Percentiles rank a stretch among this genome's conserved stretches.
phyloP scores from a whole-genome alignment of 2,888 invertebrate species.

The Nymphalis urticae region DNA sequence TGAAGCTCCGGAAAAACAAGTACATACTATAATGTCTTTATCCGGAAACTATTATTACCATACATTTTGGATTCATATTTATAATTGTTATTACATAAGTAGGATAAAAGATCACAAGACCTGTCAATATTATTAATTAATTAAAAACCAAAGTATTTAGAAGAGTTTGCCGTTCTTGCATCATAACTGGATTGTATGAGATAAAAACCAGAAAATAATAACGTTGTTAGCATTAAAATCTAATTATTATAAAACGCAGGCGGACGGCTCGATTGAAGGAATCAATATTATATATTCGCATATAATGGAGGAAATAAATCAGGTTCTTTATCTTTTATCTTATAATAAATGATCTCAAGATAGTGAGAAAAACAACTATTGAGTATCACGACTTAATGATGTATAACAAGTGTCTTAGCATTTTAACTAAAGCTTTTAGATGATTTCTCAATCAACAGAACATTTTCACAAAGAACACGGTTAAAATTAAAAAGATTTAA shows the following conservation, averaged over 20 bases:
- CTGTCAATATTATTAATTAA: no score
- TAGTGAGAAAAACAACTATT: background rate
- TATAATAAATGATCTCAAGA: background rate
- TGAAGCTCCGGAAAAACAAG: no score
- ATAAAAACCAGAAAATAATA: conserved; percentile 5
- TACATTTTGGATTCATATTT: no score
- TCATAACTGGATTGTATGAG: background rate
- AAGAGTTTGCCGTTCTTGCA: conserved; percentile 11
- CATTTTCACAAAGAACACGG: no score
- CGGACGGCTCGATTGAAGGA: background rate
- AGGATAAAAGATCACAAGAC: no score
- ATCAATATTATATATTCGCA: background rate
- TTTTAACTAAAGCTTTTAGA: no score
- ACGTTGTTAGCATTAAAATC: conserved; percentile 6
- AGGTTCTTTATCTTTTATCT: conserved; percentile 4
- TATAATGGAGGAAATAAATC: conserved; percentile 2
- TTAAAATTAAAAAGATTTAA: no score
- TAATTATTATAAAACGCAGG: background rate
- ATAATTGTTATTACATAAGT: no score
- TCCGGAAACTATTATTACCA: no score
- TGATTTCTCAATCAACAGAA: no score
- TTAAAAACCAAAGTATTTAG: background rate
- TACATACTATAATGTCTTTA: no score
- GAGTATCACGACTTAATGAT: background rate
- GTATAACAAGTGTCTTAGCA: no score